Evolutionary conservation across 1,140 invertebrate genomes (phyloP).

Genomic region (Leptestheria dahalacensis): DNA sequence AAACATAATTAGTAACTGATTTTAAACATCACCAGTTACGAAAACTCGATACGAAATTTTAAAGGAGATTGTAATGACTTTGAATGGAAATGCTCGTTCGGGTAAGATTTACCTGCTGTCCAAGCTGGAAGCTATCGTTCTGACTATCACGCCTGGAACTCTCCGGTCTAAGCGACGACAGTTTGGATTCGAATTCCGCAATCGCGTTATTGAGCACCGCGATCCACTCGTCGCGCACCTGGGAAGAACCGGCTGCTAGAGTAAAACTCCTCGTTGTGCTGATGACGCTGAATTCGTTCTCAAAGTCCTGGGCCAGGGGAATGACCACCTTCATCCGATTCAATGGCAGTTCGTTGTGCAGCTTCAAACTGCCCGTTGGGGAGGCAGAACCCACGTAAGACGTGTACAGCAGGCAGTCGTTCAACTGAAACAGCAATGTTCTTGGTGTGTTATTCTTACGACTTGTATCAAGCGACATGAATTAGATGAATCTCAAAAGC

Average conservation of each 20-base stretch:
- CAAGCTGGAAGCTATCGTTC: slow-evolving; percentile 21
- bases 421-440: slow-evolving; percentile 41
- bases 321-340: slow-evolving; percentile 44
- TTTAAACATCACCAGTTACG: no score
- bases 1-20: neutral
- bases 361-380: slow-evolving; percentile 31
- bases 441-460: no score
- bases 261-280: slow-evolving; percentile 48
- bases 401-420: slow-evolving; percentile 51
- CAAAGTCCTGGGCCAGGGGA: slow-evolving; percentile 33
- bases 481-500: no score
- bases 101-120: slow-evolving; percentile 27
- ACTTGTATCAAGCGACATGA: neutral
- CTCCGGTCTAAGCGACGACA: slow-evolving; percentile 21
- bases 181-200: slow-evolving; percentile 36
- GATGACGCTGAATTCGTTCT: slow-evolving; percentile 44
- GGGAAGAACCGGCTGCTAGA: slow-evolving; percentile 39
- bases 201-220: slow-evolving; percentile 44
- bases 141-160: slow-evolving; percentile 17
- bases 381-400: slow-evolving; percentile 32
- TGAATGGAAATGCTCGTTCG: no score
- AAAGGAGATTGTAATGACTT: no score
- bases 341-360: slow-evolving; percentile 44
- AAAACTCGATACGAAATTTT: no score
- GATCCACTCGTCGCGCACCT: slow-evolving; percentile 51